These are phyloP conservation scores for Carcharodon carcharias DNA, from an alignment of 2,797 vertebrate genomes.

Conservation along the genomic window DNA sequence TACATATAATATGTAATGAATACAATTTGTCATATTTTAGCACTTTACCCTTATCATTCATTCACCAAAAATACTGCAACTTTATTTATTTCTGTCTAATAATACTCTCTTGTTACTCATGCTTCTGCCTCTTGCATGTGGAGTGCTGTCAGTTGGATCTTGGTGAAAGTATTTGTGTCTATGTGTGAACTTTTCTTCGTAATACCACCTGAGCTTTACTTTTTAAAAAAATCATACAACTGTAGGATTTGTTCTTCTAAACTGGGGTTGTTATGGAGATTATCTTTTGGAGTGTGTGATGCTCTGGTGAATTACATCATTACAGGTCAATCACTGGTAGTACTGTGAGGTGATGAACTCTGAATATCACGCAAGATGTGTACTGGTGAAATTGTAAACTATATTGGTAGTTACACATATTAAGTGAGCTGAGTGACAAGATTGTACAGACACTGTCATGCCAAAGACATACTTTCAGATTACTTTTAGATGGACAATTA, in stretches of 20 bases:
- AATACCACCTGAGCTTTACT: background rate
- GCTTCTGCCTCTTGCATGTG: background rate
- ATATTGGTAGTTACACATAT: background rate
- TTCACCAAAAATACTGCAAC: background rate
- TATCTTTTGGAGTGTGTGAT: background rate
- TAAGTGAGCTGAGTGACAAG: background rate
- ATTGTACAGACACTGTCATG: background rate
- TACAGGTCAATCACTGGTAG: background rate
- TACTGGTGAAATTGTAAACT: background rate
- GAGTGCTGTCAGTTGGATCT: background rate
- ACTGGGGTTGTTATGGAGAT: background rate
- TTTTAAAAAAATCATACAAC: background rate
- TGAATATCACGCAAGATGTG: background rate
- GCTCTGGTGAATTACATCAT: background rate
- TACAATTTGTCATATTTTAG: background rate
- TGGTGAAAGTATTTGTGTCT: background rate
- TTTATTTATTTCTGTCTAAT: background rate
- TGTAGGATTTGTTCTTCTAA: background rate
- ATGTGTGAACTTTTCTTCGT: background rate
- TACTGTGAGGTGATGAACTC: background rate
- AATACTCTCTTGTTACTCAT: background rate
- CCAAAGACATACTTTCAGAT: background rate
- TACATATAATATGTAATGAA: background rate
- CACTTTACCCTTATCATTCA: background rate
- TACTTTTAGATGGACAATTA: background rate